Evolutionary conservation across 2,797 vertebrate genomes (phyloP).

Genomic region (Valencia hispanica): DNA sequence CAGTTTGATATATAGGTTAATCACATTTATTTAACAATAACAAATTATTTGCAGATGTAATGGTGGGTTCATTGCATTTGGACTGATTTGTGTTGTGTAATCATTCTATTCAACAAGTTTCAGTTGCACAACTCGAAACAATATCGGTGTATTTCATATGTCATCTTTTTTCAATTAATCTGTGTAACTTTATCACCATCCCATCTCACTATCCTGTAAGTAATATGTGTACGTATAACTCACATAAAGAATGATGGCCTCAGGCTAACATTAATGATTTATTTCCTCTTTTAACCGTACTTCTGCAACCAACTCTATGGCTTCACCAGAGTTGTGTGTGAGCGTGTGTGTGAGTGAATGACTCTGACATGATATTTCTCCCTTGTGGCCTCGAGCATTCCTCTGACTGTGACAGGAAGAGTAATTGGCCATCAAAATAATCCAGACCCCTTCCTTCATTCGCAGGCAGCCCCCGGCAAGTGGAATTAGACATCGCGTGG

Average conservation of each 20-base stretch:
- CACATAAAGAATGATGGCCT: conserved; percentile 31
- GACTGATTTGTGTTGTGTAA: not conserved
- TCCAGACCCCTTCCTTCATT: conserved; percentile 68
- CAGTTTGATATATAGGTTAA: not conserved
- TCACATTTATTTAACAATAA: not conserved
- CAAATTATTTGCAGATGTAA: not conserved
- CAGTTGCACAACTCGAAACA: conserved; percentile 15
- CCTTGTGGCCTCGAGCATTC: conserved; percentile 54
- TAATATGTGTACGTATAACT: conserved; percentile 43
- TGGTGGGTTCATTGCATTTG: not conserved
- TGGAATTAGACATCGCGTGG: conserved; percentile 62
- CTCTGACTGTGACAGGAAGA: conserved; percentile 68
- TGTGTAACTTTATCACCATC: conserved; percentile 6
- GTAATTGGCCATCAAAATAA: conserved; percentile 79
- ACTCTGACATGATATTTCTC: conserved; percentile 45
- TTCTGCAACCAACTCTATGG: conserved; percentile 24
- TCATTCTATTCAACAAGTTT: not conserved
- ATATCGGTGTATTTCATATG: conserved; percentile 32
- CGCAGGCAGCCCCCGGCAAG: conserved; percentile 38
- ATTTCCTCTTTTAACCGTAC: conserved; percentile 32
- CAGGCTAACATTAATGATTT: conserved; percentile 52
- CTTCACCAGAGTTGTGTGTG: conserved; percentile 39
- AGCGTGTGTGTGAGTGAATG: conserved; percentile 33
- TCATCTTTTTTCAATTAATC: not conserved
- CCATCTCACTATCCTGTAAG: conserved; percentile 27